phyloP scores from a whole-genome alignment of 2,888 invertebrate species.

The Drosophila picticornis region DNA sequence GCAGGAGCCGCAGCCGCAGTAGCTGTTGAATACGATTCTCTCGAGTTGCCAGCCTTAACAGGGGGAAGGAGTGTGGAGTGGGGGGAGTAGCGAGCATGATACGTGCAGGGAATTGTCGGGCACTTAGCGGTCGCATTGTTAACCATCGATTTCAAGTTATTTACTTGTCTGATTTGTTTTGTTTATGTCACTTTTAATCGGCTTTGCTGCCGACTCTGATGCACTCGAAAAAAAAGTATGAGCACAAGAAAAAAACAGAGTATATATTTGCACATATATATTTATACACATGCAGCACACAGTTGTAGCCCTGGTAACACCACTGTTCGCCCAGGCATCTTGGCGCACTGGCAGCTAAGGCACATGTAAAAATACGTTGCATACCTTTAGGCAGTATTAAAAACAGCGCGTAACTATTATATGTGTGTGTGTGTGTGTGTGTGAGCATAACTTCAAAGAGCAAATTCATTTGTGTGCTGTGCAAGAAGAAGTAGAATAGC shows the following conservation, averaged over 20 bases:
- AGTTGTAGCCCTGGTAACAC: conserved; percentile 14
- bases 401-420: conserved; percentile 11
- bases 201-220: conserved; percentile 13
- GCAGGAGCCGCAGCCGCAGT: neutral
- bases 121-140: neutral
- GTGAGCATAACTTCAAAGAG: neutral
- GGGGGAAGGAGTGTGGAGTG: neutral
- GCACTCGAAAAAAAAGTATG: conserved; percentile 40
- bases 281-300: conserved; percentile 2
- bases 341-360: neutral
- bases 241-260: conserved; percentile 5
- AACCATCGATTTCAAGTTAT: conserved; percentile 16
- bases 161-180: conserved; percentile 10
- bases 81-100: neutral
- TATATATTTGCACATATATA: neutral
- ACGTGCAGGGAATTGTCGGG: neutral
- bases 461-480: conserved; percentile 6
- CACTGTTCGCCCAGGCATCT: conserved; percentile 15
- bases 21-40: neutral
- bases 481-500: neutral
- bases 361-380: conserved; percentile 36
- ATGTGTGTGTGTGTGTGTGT: neutral
- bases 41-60: too few relatives aligned
- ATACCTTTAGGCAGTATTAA: conserved; percentile 41
- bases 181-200: conserved; percentile 17